phyloP scores from a whole-genome alignment of 2,113 vertebrate species.

The Heterotilapia buettikoferi region DNA sequence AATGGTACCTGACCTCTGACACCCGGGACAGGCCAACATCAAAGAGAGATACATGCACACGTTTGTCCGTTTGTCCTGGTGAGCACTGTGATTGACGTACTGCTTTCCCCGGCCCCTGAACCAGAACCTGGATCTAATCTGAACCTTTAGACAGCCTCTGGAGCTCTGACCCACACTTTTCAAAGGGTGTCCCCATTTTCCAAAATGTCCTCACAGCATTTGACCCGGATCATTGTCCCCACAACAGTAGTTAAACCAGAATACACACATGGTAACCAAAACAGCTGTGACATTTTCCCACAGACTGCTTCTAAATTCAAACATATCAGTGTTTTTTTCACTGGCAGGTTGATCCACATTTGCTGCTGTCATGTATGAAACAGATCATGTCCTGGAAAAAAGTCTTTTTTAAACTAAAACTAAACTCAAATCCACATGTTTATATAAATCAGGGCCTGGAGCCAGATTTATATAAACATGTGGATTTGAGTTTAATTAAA shows the following conservation, averaged over 20 bases:
- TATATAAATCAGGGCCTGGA: not conserved
- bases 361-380: not conserved
- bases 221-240: accelerated
- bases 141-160: not conserved
- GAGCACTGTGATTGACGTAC: not conserved
- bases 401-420: not conserved
- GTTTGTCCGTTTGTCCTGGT: not conserved
- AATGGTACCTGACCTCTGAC: constrained; percentile 34
- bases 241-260: not conserved
- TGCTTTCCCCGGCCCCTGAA: not conserved
- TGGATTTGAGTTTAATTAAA: not conserved
- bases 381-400: not conserved
- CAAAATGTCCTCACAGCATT: not conserved
- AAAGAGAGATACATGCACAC: constrained; percentile 15
- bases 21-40: constrained; percentile 5
- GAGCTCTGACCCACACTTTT: not conserved
- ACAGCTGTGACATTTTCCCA: not conserved
- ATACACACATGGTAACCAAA: not conserved
- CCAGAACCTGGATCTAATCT: not conserved
- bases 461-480: not conserved
- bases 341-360: not conserved
- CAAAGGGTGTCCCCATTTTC: not conserved
- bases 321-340: not conserved
- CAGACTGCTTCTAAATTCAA: not conserved
- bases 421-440: not conserved